Conservation (phyloP, 1,140 invertebrate species). For the Nephila pilipes region DNA sequence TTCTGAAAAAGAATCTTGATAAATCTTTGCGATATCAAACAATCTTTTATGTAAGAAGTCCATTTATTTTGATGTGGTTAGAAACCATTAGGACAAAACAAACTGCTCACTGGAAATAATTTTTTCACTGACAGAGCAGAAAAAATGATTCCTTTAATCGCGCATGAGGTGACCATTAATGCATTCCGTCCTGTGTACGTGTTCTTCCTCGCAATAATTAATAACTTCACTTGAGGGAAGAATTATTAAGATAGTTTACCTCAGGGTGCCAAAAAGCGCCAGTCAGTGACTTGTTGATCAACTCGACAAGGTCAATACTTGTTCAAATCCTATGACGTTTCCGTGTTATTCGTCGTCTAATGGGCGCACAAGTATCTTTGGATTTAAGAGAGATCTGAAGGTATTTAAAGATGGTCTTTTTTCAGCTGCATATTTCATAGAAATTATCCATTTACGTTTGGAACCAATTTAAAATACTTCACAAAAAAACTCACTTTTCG, state of each 20-base stretch:
- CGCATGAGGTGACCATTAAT: constrained; percentile 51
- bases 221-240: constrained; percentile 46
- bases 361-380: no score
- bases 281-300: constrained; percentile 55
- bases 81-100: constrained; percentile 51
- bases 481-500: no score
- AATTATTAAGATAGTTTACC: constrained; percentile 58
- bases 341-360: not conserved
- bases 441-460: not conserved
- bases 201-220: constrained; percentile 38
- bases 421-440: not conserved
- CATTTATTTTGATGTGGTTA: constrained; percentile 31
- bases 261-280: not conserved
- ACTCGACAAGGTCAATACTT: constrained; percentile 20
- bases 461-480: no score
- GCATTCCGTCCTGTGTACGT: constrained; percentile 48
- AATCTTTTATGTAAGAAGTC: not conserved
- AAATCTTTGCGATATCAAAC: not conserved
- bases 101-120: constrained; percentile 34
- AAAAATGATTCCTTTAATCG: constrained; percentile 23
- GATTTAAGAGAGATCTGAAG: no score
- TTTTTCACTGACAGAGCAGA: constrained; percentile 17
- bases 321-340: constrained; percentile 11
- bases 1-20: not conserved
- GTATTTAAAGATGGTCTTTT: no score